These are phyloP conservation scores for Tylochromis polylepis DNA, from an alignment of 2,113 vertebrate species.

Conservation along the genomic window DNA sequence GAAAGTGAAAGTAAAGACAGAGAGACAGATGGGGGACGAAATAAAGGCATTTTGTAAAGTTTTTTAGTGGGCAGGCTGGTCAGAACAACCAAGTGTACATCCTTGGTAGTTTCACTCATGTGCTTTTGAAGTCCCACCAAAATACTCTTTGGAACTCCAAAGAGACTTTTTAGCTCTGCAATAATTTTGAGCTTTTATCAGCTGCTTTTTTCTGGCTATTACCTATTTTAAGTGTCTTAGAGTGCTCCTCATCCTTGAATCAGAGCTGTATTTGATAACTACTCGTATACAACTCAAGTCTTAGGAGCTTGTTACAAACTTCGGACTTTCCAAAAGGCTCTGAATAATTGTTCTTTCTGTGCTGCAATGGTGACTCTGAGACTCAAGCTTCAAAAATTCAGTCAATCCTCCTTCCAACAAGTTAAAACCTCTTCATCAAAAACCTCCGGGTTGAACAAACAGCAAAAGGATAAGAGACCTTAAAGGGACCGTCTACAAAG, in stretches of 20 bases:
- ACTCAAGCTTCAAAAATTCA: not conserved
- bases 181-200: not conserved
- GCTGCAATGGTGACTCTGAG: not conserved
- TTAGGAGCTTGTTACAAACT: not conserved
- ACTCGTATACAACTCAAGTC: not conserved
- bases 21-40: not conserved
- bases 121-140: not conserved
- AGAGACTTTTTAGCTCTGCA: not conserved
- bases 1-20: not conserved
- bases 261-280: not conserved
- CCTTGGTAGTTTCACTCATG: not conserved
- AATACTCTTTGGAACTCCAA: not conserved
- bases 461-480: not conserved
- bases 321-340: too few relatives aligned
- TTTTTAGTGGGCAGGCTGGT: not conserved
- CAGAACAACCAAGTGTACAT: not conserved
- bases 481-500: not conserved
- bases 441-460: not conserved
- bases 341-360: too few relatives aligned
- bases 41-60: not conserved
- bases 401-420: not conserved
- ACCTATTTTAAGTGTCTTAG: not conserved
- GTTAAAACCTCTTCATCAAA: not conserved
- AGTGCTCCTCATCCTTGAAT: not conserved
- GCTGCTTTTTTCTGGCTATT: not conserved